A percentile compares a stretch with the other conserved stretches of the same genome.
Conservation (phyloP, 1,140 invertebrate species). For the Ceratitis capitata region DNA sequence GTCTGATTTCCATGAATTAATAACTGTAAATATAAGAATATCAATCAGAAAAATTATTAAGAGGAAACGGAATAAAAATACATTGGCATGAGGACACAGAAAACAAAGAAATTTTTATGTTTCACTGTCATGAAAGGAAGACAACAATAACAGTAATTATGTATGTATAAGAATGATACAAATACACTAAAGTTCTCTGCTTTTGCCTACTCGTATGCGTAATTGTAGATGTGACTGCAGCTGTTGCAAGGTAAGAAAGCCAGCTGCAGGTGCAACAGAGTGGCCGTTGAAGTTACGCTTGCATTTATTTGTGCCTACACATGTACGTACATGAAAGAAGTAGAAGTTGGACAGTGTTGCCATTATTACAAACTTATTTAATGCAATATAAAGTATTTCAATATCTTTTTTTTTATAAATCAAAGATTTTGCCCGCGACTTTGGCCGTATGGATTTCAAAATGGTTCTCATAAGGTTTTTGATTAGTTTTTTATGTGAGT, state of each 20-base stretch:
- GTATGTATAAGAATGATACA: not conserved
- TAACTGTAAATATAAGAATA: not conserved
- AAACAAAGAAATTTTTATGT: not conserved
- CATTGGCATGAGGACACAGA: not conserved
- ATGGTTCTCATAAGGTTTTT: too few relatives aligned
- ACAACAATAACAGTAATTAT: not conserved
- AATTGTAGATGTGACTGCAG: too few relatives aligned
- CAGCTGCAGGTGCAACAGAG: not conserved
- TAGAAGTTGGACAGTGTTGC: too few relatives aligned
- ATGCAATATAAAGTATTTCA: too few relatives aligned
- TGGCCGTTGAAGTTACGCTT: not conserved
- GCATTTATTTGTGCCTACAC: too few relatives aligned
- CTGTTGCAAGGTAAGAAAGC: not conserved
- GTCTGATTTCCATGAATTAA: not conserved
- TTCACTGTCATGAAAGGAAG: not conserved
- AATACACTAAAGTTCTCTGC: too few relatives aligned
- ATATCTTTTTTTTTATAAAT: too few relatives aligned
- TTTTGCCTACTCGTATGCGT: too few relatives aligned
- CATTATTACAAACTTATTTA: too few relatives aligned
- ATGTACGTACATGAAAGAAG: not conserved
- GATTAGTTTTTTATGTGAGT: too few relatives aligned
- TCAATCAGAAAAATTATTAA: constrained; percentile 19
- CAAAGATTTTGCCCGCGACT: too few relatives aligned
- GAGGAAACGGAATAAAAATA: not conserved
- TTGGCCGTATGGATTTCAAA: too few relatives aligned